phyloP scores from a whole-genome alignment of 2,888 invertebrate genomes.

The Xestia rhomboidea region DNA sequence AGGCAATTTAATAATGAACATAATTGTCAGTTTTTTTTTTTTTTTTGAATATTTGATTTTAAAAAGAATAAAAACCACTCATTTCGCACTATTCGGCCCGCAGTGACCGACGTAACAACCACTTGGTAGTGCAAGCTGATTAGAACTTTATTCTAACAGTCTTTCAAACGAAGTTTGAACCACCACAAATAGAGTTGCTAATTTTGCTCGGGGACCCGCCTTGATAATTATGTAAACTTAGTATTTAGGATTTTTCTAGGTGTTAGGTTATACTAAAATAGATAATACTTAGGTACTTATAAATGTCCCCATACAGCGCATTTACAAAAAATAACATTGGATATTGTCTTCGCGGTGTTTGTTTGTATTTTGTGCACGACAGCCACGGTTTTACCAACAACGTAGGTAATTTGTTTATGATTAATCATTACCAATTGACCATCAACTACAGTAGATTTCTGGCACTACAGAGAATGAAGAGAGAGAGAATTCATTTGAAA shows the following conservation, averaged over 20 bases:
- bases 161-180: too few relatives aligned
- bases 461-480: conserved; percentile 13
- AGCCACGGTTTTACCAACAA: conserved; percentile 61
- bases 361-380: conserved; percentile 47
- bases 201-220: too few relatives aligned
- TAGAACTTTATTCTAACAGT: too few relatives aligned
- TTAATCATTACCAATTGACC: conserved; percentile 47
- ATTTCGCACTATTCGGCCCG: too few relatives aligned
- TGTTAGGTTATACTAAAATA: conserved; percentile 6
- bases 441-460: conserved; percentile 43
- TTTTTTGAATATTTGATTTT: too few relatives aligned
- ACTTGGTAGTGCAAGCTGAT: too few relatives aligned
- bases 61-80: too few relatives aligned
- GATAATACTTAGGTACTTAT: neutral
- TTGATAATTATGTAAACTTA: neutral
- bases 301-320: conserved; percentile 7
- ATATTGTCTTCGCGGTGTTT: conserved; percentile 45
- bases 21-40: too few relatives aligned
- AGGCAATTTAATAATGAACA: too few relatives aligned
- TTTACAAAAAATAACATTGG: conserved; percentile 17
- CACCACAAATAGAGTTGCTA: too few relatives aligned
- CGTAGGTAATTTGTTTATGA: conserved; percentile 53
- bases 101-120: too few relatives aligned
- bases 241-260: neutral
- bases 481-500: conserved; percentile 41